A percentile compares a stretch with the other conserved stretches of the same genome.
Conservation (phyloP, 2,113 vertebrate species). For the Diadophis punctatus region DNA sequence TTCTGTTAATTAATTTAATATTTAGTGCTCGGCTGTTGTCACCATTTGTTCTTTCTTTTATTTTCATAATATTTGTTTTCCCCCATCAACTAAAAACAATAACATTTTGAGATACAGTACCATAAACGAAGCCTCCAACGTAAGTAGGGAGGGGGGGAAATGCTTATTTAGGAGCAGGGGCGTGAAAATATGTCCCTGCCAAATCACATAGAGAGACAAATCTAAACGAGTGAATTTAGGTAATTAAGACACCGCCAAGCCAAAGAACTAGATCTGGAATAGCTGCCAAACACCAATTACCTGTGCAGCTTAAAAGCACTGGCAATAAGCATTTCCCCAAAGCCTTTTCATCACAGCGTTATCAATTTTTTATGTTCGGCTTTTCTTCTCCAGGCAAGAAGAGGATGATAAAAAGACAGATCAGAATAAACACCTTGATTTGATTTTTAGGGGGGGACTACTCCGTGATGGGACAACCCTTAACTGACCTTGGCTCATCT, state of each 20-base stretch:
- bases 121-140: constrained; percentile 43
- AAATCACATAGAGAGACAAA: constrained; percentile 39
- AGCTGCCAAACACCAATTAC: constrained; percentile 49
- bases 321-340: constrained; percentile 18
- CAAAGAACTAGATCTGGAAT: constrained; percentile 39
- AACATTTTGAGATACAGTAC: constrained; percentile 55
- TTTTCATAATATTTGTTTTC: constrained; percentile 70
- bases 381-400: constrained; percentile 39
- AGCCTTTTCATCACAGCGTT: background rate
- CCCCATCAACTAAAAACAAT: constrained; percentile 61
- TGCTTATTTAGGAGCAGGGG: constrained; percentile 34
- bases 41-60: constrained; percentile 61
- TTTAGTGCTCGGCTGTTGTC: constrained; percentile 61
- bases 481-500: background rate
- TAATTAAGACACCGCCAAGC: constrained; percentile 52
- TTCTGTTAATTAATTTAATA: constrained; percentile 66
- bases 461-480: background rate
- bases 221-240: constrained; percentile 51
- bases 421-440: background rate
- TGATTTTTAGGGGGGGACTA: background rate
- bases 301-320: constrained; percentile 24
- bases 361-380: constrained; percentile 12
- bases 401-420: background rate
- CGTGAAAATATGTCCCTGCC: constrained; percentile 20
- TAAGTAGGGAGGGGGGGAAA: constrained; percentile 30